Base-by-base conservation (phyloP, 2,888 invertebrate species). In the Patella ulyssiponensis region DNA sequence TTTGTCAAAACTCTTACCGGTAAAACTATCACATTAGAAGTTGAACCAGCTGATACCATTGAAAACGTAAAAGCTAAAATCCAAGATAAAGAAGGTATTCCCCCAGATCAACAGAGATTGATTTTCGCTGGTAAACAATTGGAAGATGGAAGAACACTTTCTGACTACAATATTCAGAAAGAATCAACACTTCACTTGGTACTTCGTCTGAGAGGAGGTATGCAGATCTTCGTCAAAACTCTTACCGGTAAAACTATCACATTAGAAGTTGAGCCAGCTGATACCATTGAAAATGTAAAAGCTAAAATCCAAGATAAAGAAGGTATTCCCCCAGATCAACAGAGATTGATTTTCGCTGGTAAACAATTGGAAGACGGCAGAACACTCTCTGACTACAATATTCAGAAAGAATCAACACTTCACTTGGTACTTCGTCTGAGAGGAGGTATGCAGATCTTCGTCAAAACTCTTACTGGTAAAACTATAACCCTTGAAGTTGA, bases 51-150 rank as follows among this genome's bases (percentile, higher is more conserved):
- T 1, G 97, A 97, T 91, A 96, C 96, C 11, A 97, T 97, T 88
- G 97, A 97, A 93, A 97, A 97, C 95, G 97, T 97, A 44, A 98
- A 98, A 92, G 89, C 90, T 69, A 91, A 91, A 80, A 92, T 92
- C 79, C 91, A 92, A 82, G 94, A 94, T 84, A 94, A 94, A 83
- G 93, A 94, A 92, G 87, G 87, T 20, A 86, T 94, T 81, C 94
- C 94, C 1, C 94, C 94, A 79, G 96, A 96, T 92, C 96, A 96
- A 92, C 96, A 96, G 92, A 94, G 96, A 89, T 93, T 97, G 91
- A 97, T 97, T 92, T 97, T 97, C 92, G 97, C 97, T 86, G 98
- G 98, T 78, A 97, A 97, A 92, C 98, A 98, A 92, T 92, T 98
- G 89, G 97, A 98, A 93, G 98, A 98, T 94, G 97, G 96, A 4